Percentiles rank a stretch among this genome's conserved stretches.
phyloP scores from a whole-genome alignment of 1,140 invertebrate species.

The Pseudomyrmex pallidus region DNA sequence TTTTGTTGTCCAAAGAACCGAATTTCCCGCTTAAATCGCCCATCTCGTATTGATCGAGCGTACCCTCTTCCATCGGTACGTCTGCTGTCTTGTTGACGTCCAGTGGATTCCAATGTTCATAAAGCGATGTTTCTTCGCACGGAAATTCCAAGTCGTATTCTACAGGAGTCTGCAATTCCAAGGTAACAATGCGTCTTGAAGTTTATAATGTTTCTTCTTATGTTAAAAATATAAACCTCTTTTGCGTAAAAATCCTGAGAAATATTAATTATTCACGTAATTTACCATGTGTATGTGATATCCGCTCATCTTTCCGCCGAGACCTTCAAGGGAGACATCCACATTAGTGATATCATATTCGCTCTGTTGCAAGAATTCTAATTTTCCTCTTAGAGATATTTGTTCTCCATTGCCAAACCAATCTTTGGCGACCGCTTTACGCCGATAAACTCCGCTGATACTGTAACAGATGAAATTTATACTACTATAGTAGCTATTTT shows the following conservation, averaged over 20 bases:
- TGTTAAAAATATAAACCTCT: not conserved
- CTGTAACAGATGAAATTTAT: conserved; percentile 81
- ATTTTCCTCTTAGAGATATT: conserved; percentile 88
- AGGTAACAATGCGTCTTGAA: not conserved
- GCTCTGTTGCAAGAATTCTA: conserved; percentile 93
- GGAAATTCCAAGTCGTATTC: conserved; percentile 94
- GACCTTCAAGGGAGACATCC: conserved; percentile 91
- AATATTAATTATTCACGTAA: not conserved
- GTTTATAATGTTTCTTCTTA: no score
- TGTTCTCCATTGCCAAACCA: conserved; percentile 93
- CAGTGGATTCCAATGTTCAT: conserved; percentile 94
- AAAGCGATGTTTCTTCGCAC: conserved; percentile 92
- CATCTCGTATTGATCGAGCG: conserved; percentile 94
- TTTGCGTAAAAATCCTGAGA: no score
- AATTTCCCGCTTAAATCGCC: conserved; percentile 97
- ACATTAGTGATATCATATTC: conserved; percentile 93
- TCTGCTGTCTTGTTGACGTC: conserved; percentile 87
- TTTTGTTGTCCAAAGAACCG: conserved; percentile 89
- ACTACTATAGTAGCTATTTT: conserved; percentile 10
- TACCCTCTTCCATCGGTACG: conserved; percentile 88
- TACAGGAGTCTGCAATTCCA: conserved; percentile 88
- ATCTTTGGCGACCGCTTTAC: conserved; percentile 93
- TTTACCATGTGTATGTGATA: conserved; percentile 94
- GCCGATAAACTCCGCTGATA: conserved; percentile 90
- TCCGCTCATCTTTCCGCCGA: conserved; percentile 88